Evolutionary conservation across 2,888 invertebrate species (phyloP).

Genomic region (Drosophila monieri): DNA sequence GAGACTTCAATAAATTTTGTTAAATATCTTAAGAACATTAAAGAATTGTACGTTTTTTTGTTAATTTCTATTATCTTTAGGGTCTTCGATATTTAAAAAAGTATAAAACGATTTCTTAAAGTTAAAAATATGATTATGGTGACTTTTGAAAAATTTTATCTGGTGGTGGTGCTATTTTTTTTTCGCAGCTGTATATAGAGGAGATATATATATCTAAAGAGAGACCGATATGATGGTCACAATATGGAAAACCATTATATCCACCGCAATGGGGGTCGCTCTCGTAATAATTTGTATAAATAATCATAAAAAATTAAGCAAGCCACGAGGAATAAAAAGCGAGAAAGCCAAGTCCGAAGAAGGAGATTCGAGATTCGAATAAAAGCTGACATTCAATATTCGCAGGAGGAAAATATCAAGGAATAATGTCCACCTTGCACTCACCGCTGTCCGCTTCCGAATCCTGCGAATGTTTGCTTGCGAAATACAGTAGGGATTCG

Average conservation of each 20-base stretch:
- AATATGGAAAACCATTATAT: slow-evolving; percentile 48
- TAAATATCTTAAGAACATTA: no score
- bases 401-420: slow-evolving; percentile 13
- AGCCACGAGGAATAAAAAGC: slow-evolving; percentile 2
- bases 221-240: slow-evolving; percentile 42
- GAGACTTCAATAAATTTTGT: no score
- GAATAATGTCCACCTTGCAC: slow-evolving; percentile 38
- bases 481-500: background rate
- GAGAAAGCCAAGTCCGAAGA: slow-evolving; percentile 13
- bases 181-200: no score
- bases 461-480: background rate
- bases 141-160: no score
- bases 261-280: slow-evolving; percentile 15
- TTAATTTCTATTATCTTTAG: no score
- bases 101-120: no score
- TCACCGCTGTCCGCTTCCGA: slow-evolving; percentile 11
- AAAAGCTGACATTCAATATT: slow-evolving; percentile 52
- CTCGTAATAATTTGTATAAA: slow-evolving; percentile 61
- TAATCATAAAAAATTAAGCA: slow-evolving; percentile 66
- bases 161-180: no score
- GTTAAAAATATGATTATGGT: no score
- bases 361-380: slow-evolving; percentile 21
- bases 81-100: no score
- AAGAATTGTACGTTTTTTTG: no score
- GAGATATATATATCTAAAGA: background rate